Conservation (phyloP, 2,113 vertebrate genomes). For the Clarias batrachus region DNA sequence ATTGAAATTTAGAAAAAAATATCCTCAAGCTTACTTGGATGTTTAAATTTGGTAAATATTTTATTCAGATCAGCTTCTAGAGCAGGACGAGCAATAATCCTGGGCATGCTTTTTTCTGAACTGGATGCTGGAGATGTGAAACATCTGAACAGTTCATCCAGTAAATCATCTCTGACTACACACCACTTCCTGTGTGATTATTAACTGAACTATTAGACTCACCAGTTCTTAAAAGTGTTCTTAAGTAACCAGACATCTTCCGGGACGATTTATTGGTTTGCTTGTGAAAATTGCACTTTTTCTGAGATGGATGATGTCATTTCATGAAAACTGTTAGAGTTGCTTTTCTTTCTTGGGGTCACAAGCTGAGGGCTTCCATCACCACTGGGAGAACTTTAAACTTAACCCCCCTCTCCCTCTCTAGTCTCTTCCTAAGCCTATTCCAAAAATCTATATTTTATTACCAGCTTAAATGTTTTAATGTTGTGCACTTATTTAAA, state of each 20-base stretch:
- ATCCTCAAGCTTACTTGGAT: neutral
- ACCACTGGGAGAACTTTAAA: neutral
- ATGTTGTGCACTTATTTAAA: neutral
- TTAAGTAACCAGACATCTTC: neutral
- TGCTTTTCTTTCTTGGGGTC: neutral
- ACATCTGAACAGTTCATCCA: neutral
- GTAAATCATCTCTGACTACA: neutral
- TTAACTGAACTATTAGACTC: neutral
- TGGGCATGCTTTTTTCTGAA: neutral
- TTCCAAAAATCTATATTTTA: neutral
- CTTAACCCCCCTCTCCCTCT: neutral
- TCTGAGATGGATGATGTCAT: slow-evolving; percentile 9
- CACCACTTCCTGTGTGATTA: neutral
- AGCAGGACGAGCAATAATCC: neutral
- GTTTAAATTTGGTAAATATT: neutral
- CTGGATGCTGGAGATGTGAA: neutral
- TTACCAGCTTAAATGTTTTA: neutral
- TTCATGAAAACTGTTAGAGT: neutral
- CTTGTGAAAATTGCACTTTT: neutral
- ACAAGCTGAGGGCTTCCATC: neutral
- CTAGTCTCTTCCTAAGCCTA: neutral
- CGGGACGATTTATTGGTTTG: neutral
- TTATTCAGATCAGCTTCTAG: neutral
- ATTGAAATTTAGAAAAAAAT: too few species aligned
- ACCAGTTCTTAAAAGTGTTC: neutral